phyloP scores from a whole-genome alignment of 2,797 vertebrate species.

The Platalea minor region DNA sequence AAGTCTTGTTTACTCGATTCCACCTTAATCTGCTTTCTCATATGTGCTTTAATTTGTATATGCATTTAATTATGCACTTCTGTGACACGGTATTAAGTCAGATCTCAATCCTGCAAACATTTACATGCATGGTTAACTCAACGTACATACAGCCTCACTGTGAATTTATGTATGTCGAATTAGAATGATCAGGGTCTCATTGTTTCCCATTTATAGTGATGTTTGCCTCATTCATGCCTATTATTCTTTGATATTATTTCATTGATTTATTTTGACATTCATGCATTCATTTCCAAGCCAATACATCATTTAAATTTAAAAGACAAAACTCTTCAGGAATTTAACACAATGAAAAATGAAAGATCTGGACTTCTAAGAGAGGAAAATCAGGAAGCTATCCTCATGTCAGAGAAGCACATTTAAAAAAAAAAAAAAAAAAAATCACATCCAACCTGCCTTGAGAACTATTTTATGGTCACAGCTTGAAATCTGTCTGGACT shows the following conservation, averaged over 20 bases:
- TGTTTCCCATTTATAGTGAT: background rate
- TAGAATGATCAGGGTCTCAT: background rate
- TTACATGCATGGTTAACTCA: background rate
- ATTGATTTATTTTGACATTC: constrained; percentile 12
- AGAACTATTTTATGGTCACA: background rate
- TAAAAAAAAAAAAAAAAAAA: background rate
- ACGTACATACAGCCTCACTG: background rate
- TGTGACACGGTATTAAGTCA: background rate
- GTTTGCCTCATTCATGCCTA: constrained; percentile 1
- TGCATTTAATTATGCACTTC: background rate
- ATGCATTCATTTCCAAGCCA: constrained; percentile 7
- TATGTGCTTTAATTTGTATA: background rate
- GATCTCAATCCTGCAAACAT: background rate
- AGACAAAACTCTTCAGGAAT: background rate
- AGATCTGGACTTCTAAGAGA: background rate
- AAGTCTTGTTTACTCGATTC: background rate
- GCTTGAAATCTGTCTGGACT: constrained; percentile 27
- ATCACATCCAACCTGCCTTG: background rate
- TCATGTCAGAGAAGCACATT: background rate
- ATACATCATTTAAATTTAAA: background rate
- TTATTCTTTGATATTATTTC: background rate
- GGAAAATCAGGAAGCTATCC: background rate
- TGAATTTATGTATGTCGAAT: background rate
- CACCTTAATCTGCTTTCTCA: background rate
- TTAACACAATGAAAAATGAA: background rate